Base-by-base conservation (phyloP, 1,140 invertebrate species). In the Drosophila eugracilis region DNA sequence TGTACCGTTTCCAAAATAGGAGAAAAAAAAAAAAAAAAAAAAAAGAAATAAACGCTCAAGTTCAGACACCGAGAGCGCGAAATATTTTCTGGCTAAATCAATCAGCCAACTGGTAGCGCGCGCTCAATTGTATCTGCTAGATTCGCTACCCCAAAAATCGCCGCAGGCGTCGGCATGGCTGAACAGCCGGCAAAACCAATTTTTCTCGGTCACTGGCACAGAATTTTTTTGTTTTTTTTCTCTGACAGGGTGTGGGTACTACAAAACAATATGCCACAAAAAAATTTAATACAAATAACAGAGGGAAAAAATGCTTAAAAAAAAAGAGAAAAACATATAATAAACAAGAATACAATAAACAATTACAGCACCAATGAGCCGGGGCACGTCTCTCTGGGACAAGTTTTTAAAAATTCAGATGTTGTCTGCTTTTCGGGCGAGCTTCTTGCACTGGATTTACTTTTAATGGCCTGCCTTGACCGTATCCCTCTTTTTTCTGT, bases 201-300 rank as follows among this genome's bases (percentile, higher is more conserved):
- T 69, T 86, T 85, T 75, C 59, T 86, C 83, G 83, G 83, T 88
- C 83, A 86, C 69, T 86, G 75, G 83, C 83, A 86, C 83, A 88
- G 73, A 78, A 78, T 75, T 86, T 45, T 39, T 85, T 79, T n/a
- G n/a, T n/a, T n/a, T n/a, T n/a, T n/a, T n/a, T n/a, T n/a, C n/a
- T n/a, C n/a, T 42, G 70, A 65, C 55, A 71, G 74, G 81, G 81
- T 78, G 83, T 83, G 74, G 69, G 73, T 65, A 37, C 54, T 32
- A 9, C 36, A 37, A 66, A 62, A 60, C 36, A 63, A 66, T 58
- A 49, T 28, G 17, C 52, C 52, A 14, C 32, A 66, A 49, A 32
- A 32, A 39, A 49, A 49, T 48, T 44, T 14, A 65, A 32, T 49
- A 36, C 30, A 67, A 65, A 42, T 30, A 67, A 39, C 21, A 34